Percentiles rank a stretch among this genome's conserved stretches.
These are phyloP conservation scores for Zoanthus solanderi DNA, from an alignment of 92 coral and sea anemone species.

Conservation along the genomic window DNA sequence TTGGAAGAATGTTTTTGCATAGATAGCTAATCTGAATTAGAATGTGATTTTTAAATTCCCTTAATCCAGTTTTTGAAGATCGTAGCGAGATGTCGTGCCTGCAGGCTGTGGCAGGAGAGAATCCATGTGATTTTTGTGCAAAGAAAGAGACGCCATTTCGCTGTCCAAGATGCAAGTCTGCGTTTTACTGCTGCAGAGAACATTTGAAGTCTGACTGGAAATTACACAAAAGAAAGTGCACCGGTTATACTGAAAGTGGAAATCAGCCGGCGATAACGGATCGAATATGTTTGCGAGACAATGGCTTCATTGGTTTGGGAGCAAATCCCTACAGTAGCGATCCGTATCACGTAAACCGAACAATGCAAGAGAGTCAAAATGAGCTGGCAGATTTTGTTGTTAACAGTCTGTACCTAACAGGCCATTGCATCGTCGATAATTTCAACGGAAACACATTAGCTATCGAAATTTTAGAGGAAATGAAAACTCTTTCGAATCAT, in stretches of 20 bases:
- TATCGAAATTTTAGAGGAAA: constrained; percentile 44
- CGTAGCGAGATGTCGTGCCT: constrained; percentile 36
- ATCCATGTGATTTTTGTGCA: constrained; percentile 35
- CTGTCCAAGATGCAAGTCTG: constrained; percentile 44
- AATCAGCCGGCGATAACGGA: constrained; percentile 43
- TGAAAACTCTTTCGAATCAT: constrained; percentile 5
- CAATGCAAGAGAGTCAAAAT: constrained; percentile 42
- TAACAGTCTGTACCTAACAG: constrained; percentile 39
- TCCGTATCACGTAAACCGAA: constrained; percentile 38
- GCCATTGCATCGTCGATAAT: constrained; percentile 45
- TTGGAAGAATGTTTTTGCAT: neutral
- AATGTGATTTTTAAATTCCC: constrained; percentile 19
- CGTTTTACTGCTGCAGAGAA: constrained; percentile 41
- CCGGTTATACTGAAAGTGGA: constrained; percentile 29
- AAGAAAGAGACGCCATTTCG: constrained; percentile 44
- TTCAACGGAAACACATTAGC: constrained; percentile 37
- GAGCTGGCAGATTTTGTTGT: constrained; percentile 47
- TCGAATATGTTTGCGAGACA: constrained; percentile 47
- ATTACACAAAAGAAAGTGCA: constrained; percentile 40
- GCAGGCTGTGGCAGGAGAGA: neutral
- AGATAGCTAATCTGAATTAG: constrained; percentile 2
- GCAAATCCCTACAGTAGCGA: constrained; percentile 47
- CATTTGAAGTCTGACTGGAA: constrained; percentile 46
- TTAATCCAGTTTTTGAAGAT: neutral
- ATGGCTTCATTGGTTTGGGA: constrained; percentile 40